phyloP scores from a whole-genome alignment of 2,888 invertebrate genomes.

The Eupithecia abbreviata region DNA sequence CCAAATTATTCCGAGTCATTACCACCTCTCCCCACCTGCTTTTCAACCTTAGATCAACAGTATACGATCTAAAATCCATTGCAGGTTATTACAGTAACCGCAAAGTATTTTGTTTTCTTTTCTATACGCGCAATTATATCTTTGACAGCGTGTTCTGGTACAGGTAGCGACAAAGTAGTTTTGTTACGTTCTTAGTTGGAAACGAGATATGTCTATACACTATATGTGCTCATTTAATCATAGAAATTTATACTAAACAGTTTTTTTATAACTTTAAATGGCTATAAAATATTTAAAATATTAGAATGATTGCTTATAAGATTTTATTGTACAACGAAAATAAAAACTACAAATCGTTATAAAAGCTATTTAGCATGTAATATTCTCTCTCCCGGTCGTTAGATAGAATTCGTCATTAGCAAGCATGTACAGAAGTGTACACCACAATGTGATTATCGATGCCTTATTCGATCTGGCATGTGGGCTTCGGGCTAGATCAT shows the following conservation, averaged over 20 bases:
- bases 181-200: conserved; percentile 28
- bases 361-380: not conserved
- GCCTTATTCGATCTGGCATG: conserved; percentile 81
- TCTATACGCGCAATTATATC: conserved; percentile 79
- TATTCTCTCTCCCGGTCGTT: conserved; percentile 38
- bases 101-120: conserved; percentile 65
- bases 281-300: not conserved
- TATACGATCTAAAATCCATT: conserved; percentile 53
- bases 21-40: conserved; percentile 42
- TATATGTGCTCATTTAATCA: not conserved
- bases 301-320: not conserved
- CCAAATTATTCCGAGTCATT: conserved; percentile 55
- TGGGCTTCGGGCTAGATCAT: conserved; percentile 82
- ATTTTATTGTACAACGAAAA: not conserved
- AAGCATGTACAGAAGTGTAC: conserved; percentile 46
- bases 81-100: conserved; percentile 45
- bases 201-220: not conserved
- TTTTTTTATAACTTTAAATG: not conserved
- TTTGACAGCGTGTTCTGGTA: conserved; percentile 78
- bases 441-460: conserved; percentile 73
- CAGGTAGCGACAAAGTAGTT: conserved; percentile 63
- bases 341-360: conserved; percentile 3
- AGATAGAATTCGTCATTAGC: conserved; percentile 58
- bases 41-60: conserved; percentile 39
- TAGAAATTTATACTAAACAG: not conserved